Percentiles rank a stretch among this genome's conserved stretches.
Conservation (phyloP, 2,113 vertebrate genomes). For the Falco punctatus region DNA sequence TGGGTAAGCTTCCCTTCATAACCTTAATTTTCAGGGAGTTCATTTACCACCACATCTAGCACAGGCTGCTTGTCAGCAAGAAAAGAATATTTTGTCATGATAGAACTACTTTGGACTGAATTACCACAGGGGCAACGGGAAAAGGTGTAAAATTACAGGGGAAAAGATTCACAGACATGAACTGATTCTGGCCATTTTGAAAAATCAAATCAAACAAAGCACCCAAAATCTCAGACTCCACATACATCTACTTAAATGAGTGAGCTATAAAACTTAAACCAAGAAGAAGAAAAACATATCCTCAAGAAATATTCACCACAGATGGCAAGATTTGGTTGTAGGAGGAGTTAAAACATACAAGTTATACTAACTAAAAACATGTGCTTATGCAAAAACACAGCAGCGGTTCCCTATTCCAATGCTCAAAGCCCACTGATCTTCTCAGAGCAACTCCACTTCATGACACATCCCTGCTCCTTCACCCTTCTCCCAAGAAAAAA, state of each 20-base stretch:
- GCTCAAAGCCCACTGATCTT: background rate
- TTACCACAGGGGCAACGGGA: background rate
- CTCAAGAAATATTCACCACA: background rate
- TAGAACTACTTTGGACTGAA: background rate
- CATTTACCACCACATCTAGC: background rate
- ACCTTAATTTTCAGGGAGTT: background rate
- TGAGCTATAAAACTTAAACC: background rate
- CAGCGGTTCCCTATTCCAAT: background rate
- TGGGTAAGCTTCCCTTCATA: background rate
- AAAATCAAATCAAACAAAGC: background rate
- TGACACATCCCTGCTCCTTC: background rate
- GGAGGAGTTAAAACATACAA: background rate
- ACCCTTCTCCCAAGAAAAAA: background rate
- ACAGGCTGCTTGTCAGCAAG: background rate
- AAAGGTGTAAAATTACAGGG: background rate
- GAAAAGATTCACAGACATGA: background rate
- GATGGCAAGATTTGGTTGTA: background rate
- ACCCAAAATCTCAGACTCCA: background rate
- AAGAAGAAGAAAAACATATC: background rate
- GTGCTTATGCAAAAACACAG: background rate
- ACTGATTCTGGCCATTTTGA: background rate
- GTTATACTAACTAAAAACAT: background rate
- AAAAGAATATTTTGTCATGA: background rate
- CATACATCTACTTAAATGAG: background rate
- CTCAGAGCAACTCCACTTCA: background rate